Conservation (phyloP, 2,113 vertebrate genomes). For the Mastomys coucha region DNA sequence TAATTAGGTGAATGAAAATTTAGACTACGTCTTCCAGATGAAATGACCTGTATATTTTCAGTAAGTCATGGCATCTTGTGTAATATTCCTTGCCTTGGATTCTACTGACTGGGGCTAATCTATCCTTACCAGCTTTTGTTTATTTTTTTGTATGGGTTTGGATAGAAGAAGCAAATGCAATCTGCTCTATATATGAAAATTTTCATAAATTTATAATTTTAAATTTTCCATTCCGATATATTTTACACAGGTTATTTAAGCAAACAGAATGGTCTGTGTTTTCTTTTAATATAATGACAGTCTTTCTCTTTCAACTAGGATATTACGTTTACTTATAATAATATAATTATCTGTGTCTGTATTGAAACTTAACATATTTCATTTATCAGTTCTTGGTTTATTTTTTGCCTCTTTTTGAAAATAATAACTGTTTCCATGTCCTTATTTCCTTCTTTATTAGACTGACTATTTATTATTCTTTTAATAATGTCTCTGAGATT, state of each 20-base stretch:
- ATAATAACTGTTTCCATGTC: conserved; percentile 24
- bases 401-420: conserved; percentile 10
- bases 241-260: neutral
- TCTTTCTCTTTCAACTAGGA: conserved; percentile 15
- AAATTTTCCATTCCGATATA: neutral
- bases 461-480: conserved; percentile 20
- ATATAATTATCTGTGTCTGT: neutral
- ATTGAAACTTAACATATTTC: conserved; percentile 2
- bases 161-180: neutral
- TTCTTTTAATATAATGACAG: neutral
- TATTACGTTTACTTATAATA: conserved; percentile 10
- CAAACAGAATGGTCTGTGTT: neutral
- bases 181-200: neutral
- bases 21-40: neutral
- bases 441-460: neutral
- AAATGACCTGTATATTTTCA: neutral
- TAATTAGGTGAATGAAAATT: neutral
- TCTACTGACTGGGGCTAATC: neutral
- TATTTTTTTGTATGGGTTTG: neutral
- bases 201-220: neutral
- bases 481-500: conserved; percentile 4
- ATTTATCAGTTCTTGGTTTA: neutral
- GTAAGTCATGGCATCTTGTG: neutral
- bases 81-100: neutral
- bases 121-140: neutral